Conservation (phyloP, 1,140 invertebrate genomes). For the Campoletis sonorensis region DNA sequence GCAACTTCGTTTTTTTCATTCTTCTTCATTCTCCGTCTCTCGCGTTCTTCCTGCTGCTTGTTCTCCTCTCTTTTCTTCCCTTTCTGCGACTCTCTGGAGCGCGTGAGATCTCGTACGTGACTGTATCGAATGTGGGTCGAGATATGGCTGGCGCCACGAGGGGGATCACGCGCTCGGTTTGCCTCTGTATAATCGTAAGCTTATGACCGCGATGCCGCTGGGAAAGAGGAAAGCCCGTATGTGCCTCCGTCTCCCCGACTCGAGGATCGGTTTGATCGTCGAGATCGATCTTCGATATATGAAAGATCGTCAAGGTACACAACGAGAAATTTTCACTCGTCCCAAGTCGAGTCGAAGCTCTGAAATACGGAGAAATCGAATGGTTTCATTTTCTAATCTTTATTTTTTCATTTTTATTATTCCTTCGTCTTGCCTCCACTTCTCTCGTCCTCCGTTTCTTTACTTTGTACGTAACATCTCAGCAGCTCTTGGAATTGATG, state of each 20-base stretch:
- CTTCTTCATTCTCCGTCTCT: background rate
- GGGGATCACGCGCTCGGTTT: constrained; percentile 9
- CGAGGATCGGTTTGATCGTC: constrained; percentile 1
- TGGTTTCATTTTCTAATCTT: background rate
- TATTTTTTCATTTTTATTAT: background rate
- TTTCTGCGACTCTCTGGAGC: background rate
- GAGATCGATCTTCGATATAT: constrained; percentile 43
- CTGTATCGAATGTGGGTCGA: constrained; percentile 46
- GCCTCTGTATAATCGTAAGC: background rate
- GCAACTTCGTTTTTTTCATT: background rate
- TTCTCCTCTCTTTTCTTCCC: constrained; percentile 3
- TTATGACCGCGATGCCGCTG: no score
- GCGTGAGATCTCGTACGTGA: constrained; percentile 38
- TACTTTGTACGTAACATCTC: background rate
- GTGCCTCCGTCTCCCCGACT: background rate
- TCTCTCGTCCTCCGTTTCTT: background rate
- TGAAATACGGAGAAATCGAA: background rate
- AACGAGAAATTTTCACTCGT: background rate
- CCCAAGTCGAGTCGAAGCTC: background rate
- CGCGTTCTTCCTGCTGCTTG: background rate
- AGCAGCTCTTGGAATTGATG: background rate
- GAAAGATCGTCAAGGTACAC: constrained; percentile 18
- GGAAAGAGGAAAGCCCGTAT: constrained; percentile 11
- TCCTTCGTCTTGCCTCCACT: background rate
- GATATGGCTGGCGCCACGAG: constrained; percentile 41